Evolutionary conservation across 2,797 vertebrate genomes (phyloP).

Genomic region (Brachymystax lenok): DNA sequence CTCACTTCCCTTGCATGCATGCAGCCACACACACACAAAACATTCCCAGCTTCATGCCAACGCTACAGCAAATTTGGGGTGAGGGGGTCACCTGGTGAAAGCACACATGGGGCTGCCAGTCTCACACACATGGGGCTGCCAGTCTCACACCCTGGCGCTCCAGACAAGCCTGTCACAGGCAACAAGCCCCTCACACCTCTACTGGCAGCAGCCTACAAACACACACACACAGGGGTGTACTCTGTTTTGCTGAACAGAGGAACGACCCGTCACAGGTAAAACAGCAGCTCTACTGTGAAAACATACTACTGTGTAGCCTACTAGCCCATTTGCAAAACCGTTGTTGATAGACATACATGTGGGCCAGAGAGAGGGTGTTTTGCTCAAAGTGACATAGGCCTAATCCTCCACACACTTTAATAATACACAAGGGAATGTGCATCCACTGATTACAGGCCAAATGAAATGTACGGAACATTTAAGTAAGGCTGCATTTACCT

Average conservation of each 20-base stretch:
- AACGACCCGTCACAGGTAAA: not conserved
- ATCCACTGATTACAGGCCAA: not conserved
- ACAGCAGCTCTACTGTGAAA: not conserved
- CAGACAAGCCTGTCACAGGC: not conserved
- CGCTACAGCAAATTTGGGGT: slow-evolving; percentile 53
- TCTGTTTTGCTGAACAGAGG: not conserved
- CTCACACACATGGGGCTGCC: slow-evolving; percentile 61
- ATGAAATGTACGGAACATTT: not conserved
- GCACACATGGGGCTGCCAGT: slow-evolving; percentile 53
- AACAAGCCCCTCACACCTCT: not conserved
- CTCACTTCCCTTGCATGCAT: not conserved
- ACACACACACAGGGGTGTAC: not conserved
- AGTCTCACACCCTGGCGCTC: not conserved
- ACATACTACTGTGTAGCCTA: not conserved
- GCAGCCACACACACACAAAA: slow-evolving; percentile 6
- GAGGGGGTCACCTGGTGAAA: slow-evolving; percentile 52
- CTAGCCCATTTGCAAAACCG: not conserved
- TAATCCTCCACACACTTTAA: not conserved
- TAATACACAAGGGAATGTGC: not conserved
- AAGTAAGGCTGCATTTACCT: not conserved
- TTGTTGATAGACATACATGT: too few species aligned
- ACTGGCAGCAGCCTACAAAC: not conserved
- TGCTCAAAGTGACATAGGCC: not conserved
- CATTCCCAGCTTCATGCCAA: slow-evolving; percentile 17
- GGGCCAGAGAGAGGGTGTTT: not conserved